Evolutionary conservation across 2,797 vertebrate genomes (phyloP), one percentile per base, ranked within the genome.

Genomic region (Uromys caudimaculatus): DNA sequence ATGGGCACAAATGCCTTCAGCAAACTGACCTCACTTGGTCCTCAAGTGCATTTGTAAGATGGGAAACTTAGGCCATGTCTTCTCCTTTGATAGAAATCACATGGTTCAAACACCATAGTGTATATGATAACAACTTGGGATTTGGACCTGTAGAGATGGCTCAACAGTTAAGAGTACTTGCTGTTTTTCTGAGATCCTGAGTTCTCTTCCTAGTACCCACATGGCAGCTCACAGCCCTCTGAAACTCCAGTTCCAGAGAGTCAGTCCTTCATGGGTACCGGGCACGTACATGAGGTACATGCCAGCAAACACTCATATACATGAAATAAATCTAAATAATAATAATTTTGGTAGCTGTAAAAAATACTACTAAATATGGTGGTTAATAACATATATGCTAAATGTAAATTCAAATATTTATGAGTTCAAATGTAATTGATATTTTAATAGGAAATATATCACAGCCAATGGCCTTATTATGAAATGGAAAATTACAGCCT

Each of bases 401-500:
- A 88, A 62, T 67, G 11, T 94, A 88, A 71, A 81, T 87, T 12
- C 60, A 90, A 93, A 10, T 76, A 58, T 95, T 93, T 91, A 79
- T 85, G 6, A 94, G 56, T 90, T 91, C 92, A 73, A 95, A 84
- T 93, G 23, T 93, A 91, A n/a, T 67, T 24, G 60, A 69, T 94
- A 50, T 77, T 91, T 97, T 95, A 82, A 76, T 90, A 94, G 89
- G 71, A 96, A 91, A 96, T 90, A 54, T 38, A 73, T 54, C 64
- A 78, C 9, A 71, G 1, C 54, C 90, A 92, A 56, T 91, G 62
- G 32, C 38, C 95, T 87, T 69, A 95, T 94, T 97, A 0, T 97
- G 95, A 97, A 97, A 83, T 90, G 32, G 84, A 41, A 92, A 96
- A 69, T 78, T 69, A 35, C 56, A 71, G 92, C 84, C 21, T 94